These are phyloP conservation scores for Orchestes rusci DNA, from an alignment of 2,888 invertebrate species.

Conservation along the genomic window DNA sequence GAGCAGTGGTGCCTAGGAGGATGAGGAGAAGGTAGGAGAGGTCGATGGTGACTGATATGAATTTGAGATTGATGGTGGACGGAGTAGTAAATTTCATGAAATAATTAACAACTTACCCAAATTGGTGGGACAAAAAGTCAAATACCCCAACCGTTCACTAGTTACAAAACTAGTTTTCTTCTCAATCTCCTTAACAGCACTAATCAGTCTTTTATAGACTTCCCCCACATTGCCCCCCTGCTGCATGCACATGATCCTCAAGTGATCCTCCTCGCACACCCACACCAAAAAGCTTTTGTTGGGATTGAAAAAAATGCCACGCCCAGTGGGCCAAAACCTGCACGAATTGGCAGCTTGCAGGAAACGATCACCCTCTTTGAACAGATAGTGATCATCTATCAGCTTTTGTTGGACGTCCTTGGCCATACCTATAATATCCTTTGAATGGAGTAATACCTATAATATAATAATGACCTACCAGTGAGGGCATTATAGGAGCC, in stretches of 20 bases:
- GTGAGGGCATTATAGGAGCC: slow-evolving; percentile 89
- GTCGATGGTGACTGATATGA: too few relatives aligned
- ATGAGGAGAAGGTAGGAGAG: too few relatives aligned
- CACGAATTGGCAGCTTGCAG: slow-evolving; percentile 67
- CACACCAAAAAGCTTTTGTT: slow-evolving; percentile 94
- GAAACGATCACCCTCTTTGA: slow-evolving; percentile 79
- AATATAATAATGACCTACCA: slow-evolving; percentile 42
- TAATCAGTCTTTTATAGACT: slow-evolving; percentile 53
- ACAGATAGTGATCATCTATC: slow-evolving; percentile 94
- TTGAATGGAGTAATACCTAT: background rate
- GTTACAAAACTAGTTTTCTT: slow-evolving; percentile 49
- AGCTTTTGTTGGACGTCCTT: slow-evolving; percentile 89
- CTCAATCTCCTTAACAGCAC: slow-evolving; percentile 49
- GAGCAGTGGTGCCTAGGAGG: too few relatives aligned
- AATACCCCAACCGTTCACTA: slow-evolving; percentile 56
- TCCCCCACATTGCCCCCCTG: slow-evolving; percentile 84
- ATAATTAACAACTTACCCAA: slow-evolving; percentile 44
- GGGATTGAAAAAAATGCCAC: slow-evolving; percentile 94
- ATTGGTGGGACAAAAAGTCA: slow-evolving; percentile 70
- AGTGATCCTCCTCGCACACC: slow-evolving; percentile 97
- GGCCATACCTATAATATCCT: slow-evolving; percentile 54
- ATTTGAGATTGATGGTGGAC: background rate
- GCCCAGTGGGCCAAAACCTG: slow-evolving; percentile 87
- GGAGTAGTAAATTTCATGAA: background rate
- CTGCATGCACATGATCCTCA: slow-evolving; percentile 96